A percentile compares a stretch with the other conserved stretches of the same genome.
These are phyloP conservation scores for Coleophora flavipennella DNA, from an alignment of 2,888 invertebrate genomes.

Conservation along the genomic window DNA sequence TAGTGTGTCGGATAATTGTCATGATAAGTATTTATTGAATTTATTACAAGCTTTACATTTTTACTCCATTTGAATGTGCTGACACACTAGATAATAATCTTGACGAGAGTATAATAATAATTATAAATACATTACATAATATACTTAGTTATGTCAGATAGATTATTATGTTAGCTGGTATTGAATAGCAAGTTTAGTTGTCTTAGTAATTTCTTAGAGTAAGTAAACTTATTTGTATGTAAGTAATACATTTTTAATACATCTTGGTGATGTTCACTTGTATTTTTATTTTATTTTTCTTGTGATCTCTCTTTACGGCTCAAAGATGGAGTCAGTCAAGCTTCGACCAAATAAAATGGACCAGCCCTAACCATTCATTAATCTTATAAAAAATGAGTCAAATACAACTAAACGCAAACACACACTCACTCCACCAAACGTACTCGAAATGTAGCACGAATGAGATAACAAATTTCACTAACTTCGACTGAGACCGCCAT, in stretches of 20 bases:
- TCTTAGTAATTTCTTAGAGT: conserved; percentile 50
- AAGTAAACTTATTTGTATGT: conserved; percentile 63
- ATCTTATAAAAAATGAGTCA: no score
- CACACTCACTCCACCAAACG: no score
- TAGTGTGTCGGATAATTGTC: conserved; percentile 44
- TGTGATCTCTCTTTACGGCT: no score
- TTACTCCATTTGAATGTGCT: conserved; percentile 34
- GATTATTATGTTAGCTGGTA: conserved; percentile 58
- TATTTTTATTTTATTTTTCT: no score
- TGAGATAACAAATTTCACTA: no score
- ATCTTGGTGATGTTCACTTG: background rate
- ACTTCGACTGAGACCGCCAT: no score
- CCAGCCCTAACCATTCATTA: no score
- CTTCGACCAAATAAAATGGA: no score
- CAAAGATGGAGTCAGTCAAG: no score
- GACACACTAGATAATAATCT: conserved; percentile 38
- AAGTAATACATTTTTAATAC: conserved; percentile 66
- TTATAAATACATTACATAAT: conserved; percentile 28
- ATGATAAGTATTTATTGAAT: conserved; percentile 65
- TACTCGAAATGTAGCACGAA: no score
- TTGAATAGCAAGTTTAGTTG: conserved; percentile 57
- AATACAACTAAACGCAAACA: no score
- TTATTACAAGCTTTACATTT: conserved; percentile 51
- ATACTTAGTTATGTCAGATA: conserved; percentile 45
- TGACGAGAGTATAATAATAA: conserved; percentile 38